Conservation (phyloP, 2,888 invertebrate genomes). For the Tenodera sinensis region DNA sequence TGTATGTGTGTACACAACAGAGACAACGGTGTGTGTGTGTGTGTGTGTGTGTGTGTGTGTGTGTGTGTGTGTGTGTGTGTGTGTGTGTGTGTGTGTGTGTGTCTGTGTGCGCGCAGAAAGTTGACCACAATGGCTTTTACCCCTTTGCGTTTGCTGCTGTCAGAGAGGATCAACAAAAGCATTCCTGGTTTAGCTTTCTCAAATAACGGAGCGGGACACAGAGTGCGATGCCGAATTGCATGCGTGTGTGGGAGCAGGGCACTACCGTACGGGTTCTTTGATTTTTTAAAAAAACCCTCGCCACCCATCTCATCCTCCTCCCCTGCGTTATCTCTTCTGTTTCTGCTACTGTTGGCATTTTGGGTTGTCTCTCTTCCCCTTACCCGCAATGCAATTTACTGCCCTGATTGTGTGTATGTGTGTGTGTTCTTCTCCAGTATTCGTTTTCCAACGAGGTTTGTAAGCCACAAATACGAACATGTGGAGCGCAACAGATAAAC, state of each 20-base stretch:
- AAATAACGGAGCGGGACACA: slow-evolving; percentile 20
- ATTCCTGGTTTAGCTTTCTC: slow-evolving; percentile 24
- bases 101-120: neutral
- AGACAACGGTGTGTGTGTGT: neutral
- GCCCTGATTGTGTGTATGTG: slow-evolving; percentile 10
- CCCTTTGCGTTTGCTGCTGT: slow-evolving; percentile 17
- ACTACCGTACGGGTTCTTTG: slow-evolving; percentile 8
- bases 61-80: neutral
- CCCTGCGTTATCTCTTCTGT: neutral
- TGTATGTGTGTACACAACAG: neutral
- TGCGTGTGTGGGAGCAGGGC: neutral
- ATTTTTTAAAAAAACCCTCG: slow-evolving; percentile 7
- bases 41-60: neutral
- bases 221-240: neutral
- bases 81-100: neutral
- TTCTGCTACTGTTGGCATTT: slow-evolving; percentile 1
- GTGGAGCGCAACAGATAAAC: neutral
- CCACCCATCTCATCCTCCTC: neutral
- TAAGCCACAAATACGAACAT: slow-evolving; percentile 4
- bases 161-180: slow-evolving; percentile 24
- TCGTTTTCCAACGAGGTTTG: neutral
- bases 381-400: slow-evolving; percentile 12
- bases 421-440: neutral
- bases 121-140: slow-evolving; percentile 21
- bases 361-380: neutral